Evolutionary conservation across 1,140 invertebrate genomes (phyloP), one percentile per base, ranked within the genome.

Genomic region (Chlorops oryzae): DNA sequence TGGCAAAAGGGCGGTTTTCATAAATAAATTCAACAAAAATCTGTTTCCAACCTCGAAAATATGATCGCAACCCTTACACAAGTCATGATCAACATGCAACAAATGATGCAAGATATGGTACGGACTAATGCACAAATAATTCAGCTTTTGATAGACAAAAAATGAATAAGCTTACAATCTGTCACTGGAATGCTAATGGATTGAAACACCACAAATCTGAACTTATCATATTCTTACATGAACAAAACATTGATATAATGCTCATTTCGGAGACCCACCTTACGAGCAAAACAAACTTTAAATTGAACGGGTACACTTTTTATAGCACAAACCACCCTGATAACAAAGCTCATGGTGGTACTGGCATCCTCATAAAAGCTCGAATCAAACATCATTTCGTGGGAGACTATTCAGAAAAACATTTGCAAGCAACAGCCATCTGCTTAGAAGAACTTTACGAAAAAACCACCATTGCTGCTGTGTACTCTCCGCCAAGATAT

Each of bases 401-500:
- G 5, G 18, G 7, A 2, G 6, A n/a, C 47, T 7, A 5, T 9
- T 6, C 5, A 5, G 5, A 28, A 18, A 22, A 34, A 12, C 34
- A 27, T 17, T 6, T 44, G 9, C 42, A 44, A 15, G 18, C 12
- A 10, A 24, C 23, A 46, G n/a, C 44, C n/a, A 46, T 46, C 12
- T 32, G 12, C 23, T 32, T 46, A 6, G 23, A 20, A n/a, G n/a
- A 13, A 13, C 9, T 12, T 4, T 5, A 9, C 18, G 24, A 27
- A 10, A 6, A 5, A 15, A 20, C 21, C 6, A 15, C 12, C 21
- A 7, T 44, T 9, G 50, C 51, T 7, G 45, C 61, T 13, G 43
- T 62, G 9, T 65, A 63, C 51, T 60, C 61, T 35, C 59, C 58
- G 25, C 59, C 59, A 28, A 56, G 42, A 38, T 52, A 55, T 43